Conservation (phyloP, 2,113 vertebrate genomes). For the Macroglossus sobrinus region DNA sequence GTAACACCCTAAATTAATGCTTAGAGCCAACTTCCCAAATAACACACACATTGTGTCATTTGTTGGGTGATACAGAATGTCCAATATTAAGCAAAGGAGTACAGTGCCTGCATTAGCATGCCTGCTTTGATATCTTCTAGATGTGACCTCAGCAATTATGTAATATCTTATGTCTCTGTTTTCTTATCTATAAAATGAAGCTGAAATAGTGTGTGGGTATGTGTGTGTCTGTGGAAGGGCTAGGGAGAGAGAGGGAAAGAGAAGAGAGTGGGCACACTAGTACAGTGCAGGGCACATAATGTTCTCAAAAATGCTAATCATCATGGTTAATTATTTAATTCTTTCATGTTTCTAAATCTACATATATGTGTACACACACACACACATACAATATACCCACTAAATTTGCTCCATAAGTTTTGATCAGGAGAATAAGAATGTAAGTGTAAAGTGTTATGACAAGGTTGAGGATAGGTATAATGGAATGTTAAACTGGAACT, state of each 20-base stretch:
- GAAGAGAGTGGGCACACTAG: background rate
- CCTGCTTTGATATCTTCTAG: background rate
- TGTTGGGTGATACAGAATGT: background rate
- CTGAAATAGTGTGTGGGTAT: background rate
- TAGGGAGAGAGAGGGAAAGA: background rate
- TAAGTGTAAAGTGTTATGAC: background rate
- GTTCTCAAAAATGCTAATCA: background rate
- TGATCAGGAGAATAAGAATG: background rate
- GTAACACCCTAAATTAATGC: background rate
- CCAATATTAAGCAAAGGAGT: background rate
- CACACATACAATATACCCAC: background rate
- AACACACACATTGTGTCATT: background rate
- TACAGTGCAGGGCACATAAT: background rate
- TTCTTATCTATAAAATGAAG: background rate
- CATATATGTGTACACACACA: background rate
- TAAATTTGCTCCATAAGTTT: background rate
- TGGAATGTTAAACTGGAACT: background rate
- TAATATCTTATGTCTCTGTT: background rate
- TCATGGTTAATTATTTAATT: background rate
- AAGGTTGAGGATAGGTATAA: background rate
- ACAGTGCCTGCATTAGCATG: background rate
- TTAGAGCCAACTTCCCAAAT: background rate
- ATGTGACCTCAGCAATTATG: background rate
- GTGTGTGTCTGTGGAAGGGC: too few relatives aligned
- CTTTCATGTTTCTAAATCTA: background rate